Base-by-base conservation (phyloP, 2,888 invertebrate species). In the Acheta domesticus region DNA sequence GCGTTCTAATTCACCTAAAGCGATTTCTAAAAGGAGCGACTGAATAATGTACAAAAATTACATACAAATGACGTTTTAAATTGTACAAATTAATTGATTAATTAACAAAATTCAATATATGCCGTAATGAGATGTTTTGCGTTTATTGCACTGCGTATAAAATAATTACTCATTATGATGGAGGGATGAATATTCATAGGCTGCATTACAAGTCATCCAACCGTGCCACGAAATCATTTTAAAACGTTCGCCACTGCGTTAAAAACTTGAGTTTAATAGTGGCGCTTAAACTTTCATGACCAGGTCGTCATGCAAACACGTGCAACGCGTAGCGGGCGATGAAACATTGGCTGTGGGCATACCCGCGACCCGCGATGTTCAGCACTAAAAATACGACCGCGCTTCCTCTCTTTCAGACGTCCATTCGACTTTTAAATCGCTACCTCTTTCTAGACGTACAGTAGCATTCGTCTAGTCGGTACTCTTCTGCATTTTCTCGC, bases 1-100 rank as follows among this genome's bases (percentile, higher is more conserved):
- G 36, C 36, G 36, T 36, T 36, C 36, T 36, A 36, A 36, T 36
- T 36, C 36, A 36, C 36, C 16, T 62, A 62, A 62, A 62, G 62
- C 62, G 62, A 62, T 62, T 62, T 62, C 62, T 62, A 62, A 62
- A 14, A n/a, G 62, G 62, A 62, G n/a, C 14, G 62, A 62, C 62
- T 62, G 62, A 62, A 62, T 62, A 62, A 62, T 62, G 62, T 62
- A 62, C 62, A 62, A 62, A 62, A 62, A 62, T 62, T 62, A 62
- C 62, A 62, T 62, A 62, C 62, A 62, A 62, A 62, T 62, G 62
- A 62, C n/a, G 62, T 62, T 62, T 62, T n/a, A 62, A 62, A 62
- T 62, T 62, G 62, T 62, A 19, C 62, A 62, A 62, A 62, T 62
- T 62, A 62, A 62, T 62, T 62, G 62, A 62, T 62, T 62, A 62